Evolutionary conservation across 2,797 vertebrate genomes (phyloP), one percentile per base, ranked within the genome.

Genomic region (Margarornis squamiger): DNA sequence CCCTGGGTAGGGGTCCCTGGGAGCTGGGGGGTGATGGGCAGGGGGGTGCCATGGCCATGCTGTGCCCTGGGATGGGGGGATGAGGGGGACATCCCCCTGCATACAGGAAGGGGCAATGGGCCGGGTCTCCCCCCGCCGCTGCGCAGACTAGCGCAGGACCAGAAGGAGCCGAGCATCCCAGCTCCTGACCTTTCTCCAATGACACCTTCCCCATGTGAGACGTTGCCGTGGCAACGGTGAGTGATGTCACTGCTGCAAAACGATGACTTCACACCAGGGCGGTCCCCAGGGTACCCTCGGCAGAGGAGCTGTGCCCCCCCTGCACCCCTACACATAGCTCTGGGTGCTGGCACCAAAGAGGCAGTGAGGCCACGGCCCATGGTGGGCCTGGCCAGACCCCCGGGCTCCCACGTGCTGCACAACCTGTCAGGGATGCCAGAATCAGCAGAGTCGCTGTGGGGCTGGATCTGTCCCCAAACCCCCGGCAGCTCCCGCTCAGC

Each of bases 171-270:
- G 43, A 86, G 67, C 92, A 93, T 83, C 87, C 75, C 67, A 26
- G 46, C 67, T 84, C 74, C 72, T 76, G 88, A 86, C 91, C 85
- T 95, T 91, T 90, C 92, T 92, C 76, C 74, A 95, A 80, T 77
- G 77, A 91, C 86, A 74, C 78, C 79, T 89, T 61, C 75, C 49
- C 51, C 83, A 76, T 78, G 48, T 63, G 65, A 88, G 87, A 3
- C 22, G 39, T 96, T 78, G 65, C 91, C 43, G 13, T 67, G 93
- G 88, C 58, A 91, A 96, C 76, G 5, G 6, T 1, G 72, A 93
- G 81, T 95, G 93, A 96, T 76, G 92, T 96, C 96, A 97, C 86
- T 12, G 51, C 90, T 84, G 74, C 89, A 85, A 90, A 86, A 26
- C 1, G 30, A 89, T 88, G 91, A 95, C 95, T 80, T 95, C 93